Evolutionary conservation across 1,140 invertebrate genomes (phyloP).

Genomic region (Euura lappo): DNA sequence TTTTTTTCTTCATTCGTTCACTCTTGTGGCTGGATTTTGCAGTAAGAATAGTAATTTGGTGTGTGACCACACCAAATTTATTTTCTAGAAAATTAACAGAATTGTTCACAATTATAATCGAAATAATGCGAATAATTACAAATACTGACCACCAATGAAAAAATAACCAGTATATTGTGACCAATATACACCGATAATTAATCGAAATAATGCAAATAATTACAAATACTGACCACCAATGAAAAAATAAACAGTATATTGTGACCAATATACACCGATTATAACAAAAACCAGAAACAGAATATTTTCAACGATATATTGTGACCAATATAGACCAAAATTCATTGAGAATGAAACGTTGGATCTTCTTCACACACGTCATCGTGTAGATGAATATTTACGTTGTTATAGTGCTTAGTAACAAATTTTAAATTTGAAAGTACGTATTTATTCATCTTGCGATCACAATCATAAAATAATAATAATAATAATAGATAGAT

Average conservation of each 20-base stretch:
- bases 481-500: no score
- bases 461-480: neutral
- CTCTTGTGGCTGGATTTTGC: neutral
- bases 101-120: neutral
- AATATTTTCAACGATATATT: neutral
- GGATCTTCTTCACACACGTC: neutral
- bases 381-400: neutral
- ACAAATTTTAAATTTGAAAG: neutral
- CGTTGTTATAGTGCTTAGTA: neutral
- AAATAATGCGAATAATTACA: constrained; percentile 1
- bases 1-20: neutral
- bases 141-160: neutral
- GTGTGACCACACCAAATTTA: neutral
- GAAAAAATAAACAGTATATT: neutral
- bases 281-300: no score
- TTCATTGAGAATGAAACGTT: neutral
- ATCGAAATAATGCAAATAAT: neutral
- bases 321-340: neutral
- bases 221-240: neutral
- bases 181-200: neutral
- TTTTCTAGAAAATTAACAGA: neutral
- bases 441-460: neutral
- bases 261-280: neutral
- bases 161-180: neutral
- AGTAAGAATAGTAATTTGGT: neutral